Evolutionary conservation across 2,113 vertebrate genomes (phyloP).

Genomic region (Desmodus rotundus): DNA sequence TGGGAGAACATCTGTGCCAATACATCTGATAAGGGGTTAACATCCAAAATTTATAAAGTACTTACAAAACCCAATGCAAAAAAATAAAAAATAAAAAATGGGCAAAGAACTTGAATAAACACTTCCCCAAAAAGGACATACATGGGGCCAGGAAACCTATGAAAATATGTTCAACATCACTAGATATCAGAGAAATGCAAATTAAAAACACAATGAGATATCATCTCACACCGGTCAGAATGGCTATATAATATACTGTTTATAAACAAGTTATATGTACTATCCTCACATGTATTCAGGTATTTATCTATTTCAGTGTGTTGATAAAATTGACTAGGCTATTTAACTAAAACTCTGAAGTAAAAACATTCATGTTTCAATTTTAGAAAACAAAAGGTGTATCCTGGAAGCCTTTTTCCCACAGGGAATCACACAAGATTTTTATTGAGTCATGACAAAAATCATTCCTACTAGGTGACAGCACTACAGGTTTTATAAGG

Average conservation of each 20-base stretch:
- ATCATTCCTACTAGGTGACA: neutral
- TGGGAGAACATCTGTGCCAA: no score
- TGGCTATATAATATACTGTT: neutral
- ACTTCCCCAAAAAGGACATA: no score
- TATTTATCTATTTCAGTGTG: neutral
- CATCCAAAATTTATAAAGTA: no score
- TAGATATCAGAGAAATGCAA: no score
- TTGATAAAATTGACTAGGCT: neutral
- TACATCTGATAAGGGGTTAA: no score
- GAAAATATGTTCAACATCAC: no score
- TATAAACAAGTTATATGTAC: neutral
- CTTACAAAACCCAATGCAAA: no score
- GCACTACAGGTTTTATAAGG: neutral
- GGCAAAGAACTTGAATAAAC: no score
- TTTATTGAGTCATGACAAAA: neutral
- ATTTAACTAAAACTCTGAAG: neutral
- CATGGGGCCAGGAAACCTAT: no score
- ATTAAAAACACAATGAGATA: no score
- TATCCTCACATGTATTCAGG: neutral
- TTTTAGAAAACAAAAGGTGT: neutral
- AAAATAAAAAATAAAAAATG: no score
- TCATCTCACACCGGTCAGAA: no score
- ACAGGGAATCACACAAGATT: neutral
- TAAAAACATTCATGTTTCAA: neutral
- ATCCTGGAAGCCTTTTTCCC: neutral